Evolutionary conservation across 2,113 vertebrate genomes (phyloP).

Genomic region (Halcyon malimbica): DNA sequence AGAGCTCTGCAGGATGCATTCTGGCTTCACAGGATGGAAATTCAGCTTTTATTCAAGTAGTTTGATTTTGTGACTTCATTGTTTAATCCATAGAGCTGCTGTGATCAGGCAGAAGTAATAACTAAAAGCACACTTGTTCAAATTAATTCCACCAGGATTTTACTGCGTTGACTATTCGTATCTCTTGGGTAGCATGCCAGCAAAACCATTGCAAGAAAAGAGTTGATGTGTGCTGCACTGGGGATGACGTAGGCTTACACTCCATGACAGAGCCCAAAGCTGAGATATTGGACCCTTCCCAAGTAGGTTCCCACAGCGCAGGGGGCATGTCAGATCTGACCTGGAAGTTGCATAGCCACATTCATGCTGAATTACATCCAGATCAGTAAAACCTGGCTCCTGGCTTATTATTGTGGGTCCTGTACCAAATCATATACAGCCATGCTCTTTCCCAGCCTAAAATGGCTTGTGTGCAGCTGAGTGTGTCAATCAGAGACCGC

Average conservation of each 20-base stretch:
- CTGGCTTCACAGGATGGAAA: constrained; percentile 9
- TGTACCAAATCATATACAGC: not conserved
- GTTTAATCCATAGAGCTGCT: not conserved
- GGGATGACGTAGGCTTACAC: not conserved
- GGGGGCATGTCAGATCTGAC: not conserved
- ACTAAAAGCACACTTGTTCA: not conserved
- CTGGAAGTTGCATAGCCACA: not conserved
- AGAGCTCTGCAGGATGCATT: constrained; percentile 17
- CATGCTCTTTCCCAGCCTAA: not conserved
- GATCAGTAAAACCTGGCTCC: not conserved
- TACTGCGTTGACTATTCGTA: not conserved
- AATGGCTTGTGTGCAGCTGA: not conserved
- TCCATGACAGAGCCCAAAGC: not conserved
- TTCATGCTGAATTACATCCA: not conserved
- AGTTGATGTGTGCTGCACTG: not conserved
- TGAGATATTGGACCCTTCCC: not conserved
- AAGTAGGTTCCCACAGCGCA: not conserved
- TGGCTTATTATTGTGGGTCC: not conserved
- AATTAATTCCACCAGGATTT: not conserved
- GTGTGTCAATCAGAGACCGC: not conserved
- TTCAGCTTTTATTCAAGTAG: constrained; percentile 13
- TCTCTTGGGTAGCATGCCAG: not conserved
- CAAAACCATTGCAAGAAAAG: not conserved
- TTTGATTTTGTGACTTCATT: not conserved
- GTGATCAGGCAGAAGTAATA: not conserved